Conservation (phyloP, 2,113 vertebrate genomes). For the Saguinus imperator region DNA sequence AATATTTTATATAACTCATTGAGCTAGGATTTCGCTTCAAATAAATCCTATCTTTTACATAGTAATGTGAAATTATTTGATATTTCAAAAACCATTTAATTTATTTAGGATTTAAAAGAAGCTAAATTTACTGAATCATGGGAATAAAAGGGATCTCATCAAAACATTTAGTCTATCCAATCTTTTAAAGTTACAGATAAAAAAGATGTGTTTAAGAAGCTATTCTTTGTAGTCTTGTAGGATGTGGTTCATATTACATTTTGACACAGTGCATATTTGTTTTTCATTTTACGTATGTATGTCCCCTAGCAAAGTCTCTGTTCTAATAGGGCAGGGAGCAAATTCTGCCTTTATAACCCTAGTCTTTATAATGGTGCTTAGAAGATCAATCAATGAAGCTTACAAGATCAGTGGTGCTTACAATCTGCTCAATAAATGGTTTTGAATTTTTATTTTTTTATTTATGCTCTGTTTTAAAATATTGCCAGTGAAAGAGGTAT, state of each 20-base stretch:
- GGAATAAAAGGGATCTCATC: background rate
- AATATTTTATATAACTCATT: constrained; percentile 19
- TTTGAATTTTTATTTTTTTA: background rate
- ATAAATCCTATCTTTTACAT: background rate
- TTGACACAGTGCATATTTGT: background rate
- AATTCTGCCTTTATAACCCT: background rate
- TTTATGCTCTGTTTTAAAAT: constrained; percentile 7
- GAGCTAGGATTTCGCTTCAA: background rate
- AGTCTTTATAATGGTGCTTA: background rate
- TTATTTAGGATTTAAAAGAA: background rate
- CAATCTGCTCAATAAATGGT: background rate
- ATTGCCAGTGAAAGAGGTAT: background rate
- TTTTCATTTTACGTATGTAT: background rate
- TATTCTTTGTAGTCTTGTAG: background rate
- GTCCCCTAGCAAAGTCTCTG: background rate
- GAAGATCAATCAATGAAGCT: background rate
- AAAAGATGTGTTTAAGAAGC: background rate
- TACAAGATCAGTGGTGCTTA: background rate
- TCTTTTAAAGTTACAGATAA: background rate
- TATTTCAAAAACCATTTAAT: constrained; percentile 12
- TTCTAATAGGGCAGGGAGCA: background rate
- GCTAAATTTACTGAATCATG: background rate
- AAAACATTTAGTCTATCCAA: background rate
- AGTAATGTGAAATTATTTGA: background rate
- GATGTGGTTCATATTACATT: background rate